Base-by-base conservation (phyloP, 2,113 vertebrate species). In the Carollia perspicillata region DNA sequence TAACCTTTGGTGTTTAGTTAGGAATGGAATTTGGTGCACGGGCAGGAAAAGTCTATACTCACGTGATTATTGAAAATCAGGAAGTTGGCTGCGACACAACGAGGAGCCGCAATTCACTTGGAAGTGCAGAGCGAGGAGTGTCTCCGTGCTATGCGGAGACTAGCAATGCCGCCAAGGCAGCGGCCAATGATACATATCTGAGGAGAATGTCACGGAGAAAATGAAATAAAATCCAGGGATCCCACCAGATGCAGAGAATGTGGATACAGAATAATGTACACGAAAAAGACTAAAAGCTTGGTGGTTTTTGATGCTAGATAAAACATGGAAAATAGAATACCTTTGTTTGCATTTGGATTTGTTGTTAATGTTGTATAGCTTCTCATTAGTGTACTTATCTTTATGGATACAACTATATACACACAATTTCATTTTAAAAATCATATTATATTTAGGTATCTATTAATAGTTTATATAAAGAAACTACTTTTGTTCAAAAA, bases 231-330 rank as follows among this genome's bases (percentile, higher is more conserved):
- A 97, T 99, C 99, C 78, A 99, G 99, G 94, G 99, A 99, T 98
- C 99, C 99, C 3, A 99, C 99, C 98, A 98, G 99, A 98, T 99
- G 99, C 98, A 98, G 99, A 98, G 99, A 99, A 96, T 99, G 99
- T 90, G 99, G 99, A 47, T 99, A 99, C 99, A 99, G 99, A 97
- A 99, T 99, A 97, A 99, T 99, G 99, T 99, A 99, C 98, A 99
- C 30, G 60, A 63, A 63, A 63, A 13, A 10, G 60, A 30, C 60
- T 63, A 63, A 80, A 65, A 92, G n/a, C 58, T 6, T 33, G 33
- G 44, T 53, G 47, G 47, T 42, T 44, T 85, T 22, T 85, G 83
- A 60, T 49, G n/a, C 40, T 40, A 30, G 23, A 85, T 30, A 60
- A 78, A 44, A 85, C 69, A 42, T 3, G 22, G 35, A 93, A 77